A percentile compares a stretch with the other conserved stretches of the same genome.
Evolutionary conservation across 2,888 invertebrate species (phyloP).

Genomic region (Calameuta pallipes): DNA sequence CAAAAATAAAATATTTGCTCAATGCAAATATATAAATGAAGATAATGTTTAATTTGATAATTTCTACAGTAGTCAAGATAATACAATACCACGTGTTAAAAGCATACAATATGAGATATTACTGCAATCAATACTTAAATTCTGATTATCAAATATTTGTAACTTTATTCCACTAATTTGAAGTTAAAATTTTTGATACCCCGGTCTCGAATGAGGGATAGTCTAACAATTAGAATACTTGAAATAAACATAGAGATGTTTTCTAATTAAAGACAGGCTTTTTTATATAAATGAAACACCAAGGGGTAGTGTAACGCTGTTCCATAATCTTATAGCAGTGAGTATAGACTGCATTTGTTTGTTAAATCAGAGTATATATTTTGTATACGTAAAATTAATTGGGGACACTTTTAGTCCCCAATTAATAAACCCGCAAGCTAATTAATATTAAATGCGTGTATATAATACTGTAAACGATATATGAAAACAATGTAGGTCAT

Average conservation of each 20-base stretch:
- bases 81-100: not conserved
- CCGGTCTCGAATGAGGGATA: not conserved
- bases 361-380: conserved; percentile 17
- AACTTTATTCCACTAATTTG: not conserved
- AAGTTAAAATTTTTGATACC: not conserved
- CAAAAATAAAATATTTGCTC: not conserved
- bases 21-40: not conserved
- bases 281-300: not conserved
- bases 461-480: not conserved
- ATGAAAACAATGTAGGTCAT: not conserved
- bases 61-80: not conserved
- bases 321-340: not conserved
- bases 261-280: not conserved
- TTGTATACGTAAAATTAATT: conserved; percentile 14
- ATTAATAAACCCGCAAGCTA: not conserved
- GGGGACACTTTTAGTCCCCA: not conserved
- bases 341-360: conserved; percentile 11
- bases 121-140: not conserved
- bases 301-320: not conserved
- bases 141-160: not conserved
- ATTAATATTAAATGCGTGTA: not conserved
- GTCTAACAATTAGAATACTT: not conserved
- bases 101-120: not conserved
- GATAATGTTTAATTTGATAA: not conserved
- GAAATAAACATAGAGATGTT: not conserved